Evolutionary conservation across 1,140 invertebrate genomes (phyloP).

Genomic region (Rhysida immarginata): DNA sequence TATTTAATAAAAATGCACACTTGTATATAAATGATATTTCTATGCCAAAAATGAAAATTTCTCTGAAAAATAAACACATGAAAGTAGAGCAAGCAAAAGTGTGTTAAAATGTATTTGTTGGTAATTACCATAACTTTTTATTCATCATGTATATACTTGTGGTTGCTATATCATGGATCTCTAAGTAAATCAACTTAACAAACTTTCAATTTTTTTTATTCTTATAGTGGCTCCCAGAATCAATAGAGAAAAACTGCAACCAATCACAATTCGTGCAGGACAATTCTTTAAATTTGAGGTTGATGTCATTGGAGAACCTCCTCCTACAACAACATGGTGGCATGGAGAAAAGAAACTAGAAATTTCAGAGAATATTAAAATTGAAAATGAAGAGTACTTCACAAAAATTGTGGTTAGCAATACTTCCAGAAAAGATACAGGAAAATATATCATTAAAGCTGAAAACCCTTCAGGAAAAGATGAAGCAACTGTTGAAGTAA

Average conservation of each 20-base stretch:
- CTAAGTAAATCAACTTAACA: too few relatives aligned
- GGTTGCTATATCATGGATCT: constrained; percentile 1
- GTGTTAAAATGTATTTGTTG: background rate
- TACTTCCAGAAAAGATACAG: constrained; percentile 63
- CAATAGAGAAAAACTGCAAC: constrained; percentile 77
- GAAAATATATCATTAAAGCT: constrained; percentile 78
- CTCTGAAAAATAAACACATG: too few relatives aligned
- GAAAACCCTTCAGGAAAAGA: constrained; percentile 85
- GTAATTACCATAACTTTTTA: background rate
- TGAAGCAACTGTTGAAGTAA: constrained; percentile 85
- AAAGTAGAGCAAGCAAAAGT: too few relatives aligned
- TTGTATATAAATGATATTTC: too few relatives aligned
- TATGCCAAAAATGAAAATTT: too few relatives aligned
- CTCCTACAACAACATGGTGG: constrained; percentile 80
- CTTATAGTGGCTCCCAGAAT: constrained; percentile 70
- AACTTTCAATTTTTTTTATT: constrained; percentile 15
- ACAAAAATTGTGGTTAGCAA: constrained; percentile 70
- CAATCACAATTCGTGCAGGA: constrained; percentile 76
- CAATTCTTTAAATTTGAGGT: constrained; percentile 82
- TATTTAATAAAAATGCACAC: too few relatives aligned
- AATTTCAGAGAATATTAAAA: constrained; percentile 36
- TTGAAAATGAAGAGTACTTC: constrained; percentile 87
- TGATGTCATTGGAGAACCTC: constrained; percentile 87
- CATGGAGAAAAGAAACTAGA: constrained; percentile 51
- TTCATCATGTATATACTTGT: background rate